phyloP scores from a whole-genome alignment of 30 jellyfish, hydroid and myxozoan genomes.

The Nemopilema nomurai region DNA sequence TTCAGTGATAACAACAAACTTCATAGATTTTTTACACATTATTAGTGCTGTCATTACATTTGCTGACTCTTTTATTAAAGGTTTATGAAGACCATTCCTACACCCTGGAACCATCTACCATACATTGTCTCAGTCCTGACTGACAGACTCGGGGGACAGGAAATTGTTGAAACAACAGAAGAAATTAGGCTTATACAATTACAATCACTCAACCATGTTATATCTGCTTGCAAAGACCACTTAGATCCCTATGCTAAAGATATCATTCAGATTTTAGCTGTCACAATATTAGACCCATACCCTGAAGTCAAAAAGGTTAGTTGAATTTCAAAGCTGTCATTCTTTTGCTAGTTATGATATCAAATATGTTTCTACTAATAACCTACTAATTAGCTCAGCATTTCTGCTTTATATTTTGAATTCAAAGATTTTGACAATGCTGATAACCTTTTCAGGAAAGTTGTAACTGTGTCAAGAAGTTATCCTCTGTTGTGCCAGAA shows the following conservation, averaged over 20 bases:
- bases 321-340: not conserved
- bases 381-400: not conserved
- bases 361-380: too few relatives aligned
- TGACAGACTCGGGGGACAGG: slow-evolving; percentile 76
- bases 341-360: not conserved
- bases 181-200: slow-evolving; percentile 69
- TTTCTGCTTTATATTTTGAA: not conserved
- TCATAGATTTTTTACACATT: too few relatives aligned
- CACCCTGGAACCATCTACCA: slow-evolving; percentile 58
- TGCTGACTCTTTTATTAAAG: not conserved
- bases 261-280: slow-evolving; percentile 51
- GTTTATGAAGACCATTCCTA: slow-evolving; percentile 16
- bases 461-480: slow-evolving; percentile 60
- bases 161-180: slow-evolving; percentile 78
- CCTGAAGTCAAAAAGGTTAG: slow-evolving; percentile 85
- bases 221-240: slow-evolving; percentile 33
- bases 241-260: slow-evolving; percentile 63
- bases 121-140: slow-evolving; percentile 70
- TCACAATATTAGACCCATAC: slow-evolving; percentile 74
- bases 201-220: slow-evolving; percentile 43
- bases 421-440: not conserved
- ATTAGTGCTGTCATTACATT: not conserved
- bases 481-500: slow-evolving; percentile 68
- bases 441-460: slow-evolving; percentile 61
- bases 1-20: too few relatives aligned